Evolutionary conservation across 2,888 invertebrate species (phyloP).

Genomic region (Trilocha varians): DNA sequence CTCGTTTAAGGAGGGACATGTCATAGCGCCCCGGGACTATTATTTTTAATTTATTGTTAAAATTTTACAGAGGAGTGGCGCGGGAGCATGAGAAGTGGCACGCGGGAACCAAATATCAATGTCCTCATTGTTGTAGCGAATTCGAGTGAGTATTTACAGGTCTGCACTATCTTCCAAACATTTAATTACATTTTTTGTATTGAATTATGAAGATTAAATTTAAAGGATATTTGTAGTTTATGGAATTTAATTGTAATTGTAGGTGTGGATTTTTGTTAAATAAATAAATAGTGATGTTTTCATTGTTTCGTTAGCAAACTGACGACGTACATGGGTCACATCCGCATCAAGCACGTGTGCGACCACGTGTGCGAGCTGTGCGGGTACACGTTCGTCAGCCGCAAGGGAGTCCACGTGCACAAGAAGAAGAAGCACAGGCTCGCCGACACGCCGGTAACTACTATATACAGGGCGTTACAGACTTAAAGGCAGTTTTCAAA

Average conservation of each 20-base stretch:
- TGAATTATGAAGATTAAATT: neutral
- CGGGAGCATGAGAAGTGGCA: slow-evolving; percentile 4
- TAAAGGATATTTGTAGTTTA: slow-evolving; percentile 1
- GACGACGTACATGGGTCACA: slow-evolving; percentile 52
- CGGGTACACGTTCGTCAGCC: slow-evolving; percentile 53
- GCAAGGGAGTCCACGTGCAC: slow-evolving; percentile 43
- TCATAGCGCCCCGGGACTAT: too few species aligned
- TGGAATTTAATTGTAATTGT: too few species aligned
- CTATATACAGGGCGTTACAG: too few species aligned
- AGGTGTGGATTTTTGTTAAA: too few species aligned
- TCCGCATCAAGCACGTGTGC: slow-evolving; percentile 47
- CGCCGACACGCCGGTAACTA: neutral
- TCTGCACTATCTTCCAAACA: neutral
- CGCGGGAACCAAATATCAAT: slow-evolving; percentile 4
- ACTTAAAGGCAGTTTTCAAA: too few species aligned
- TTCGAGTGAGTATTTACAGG: slow-evolving; percentile 3
- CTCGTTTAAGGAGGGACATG: too few species aligned
- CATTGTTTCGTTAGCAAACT: slow-evolving; percentile 2
- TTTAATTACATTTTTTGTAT: neutral
- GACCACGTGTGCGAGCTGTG: slow-evolving; percentile 45
- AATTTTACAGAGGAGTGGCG: slow-evolving; percentile 1
- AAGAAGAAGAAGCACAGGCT: slow-evolving; percentile 19
- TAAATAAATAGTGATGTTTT: neutral
- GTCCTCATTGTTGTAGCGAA: slow-evolving; percentile 3
- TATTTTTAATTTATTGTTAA: too few species aligned